Evolutionary conservation across 2,888 invertebrate genomes (phyloP).

Genomic region (Ethmia dodecea): DNA sequence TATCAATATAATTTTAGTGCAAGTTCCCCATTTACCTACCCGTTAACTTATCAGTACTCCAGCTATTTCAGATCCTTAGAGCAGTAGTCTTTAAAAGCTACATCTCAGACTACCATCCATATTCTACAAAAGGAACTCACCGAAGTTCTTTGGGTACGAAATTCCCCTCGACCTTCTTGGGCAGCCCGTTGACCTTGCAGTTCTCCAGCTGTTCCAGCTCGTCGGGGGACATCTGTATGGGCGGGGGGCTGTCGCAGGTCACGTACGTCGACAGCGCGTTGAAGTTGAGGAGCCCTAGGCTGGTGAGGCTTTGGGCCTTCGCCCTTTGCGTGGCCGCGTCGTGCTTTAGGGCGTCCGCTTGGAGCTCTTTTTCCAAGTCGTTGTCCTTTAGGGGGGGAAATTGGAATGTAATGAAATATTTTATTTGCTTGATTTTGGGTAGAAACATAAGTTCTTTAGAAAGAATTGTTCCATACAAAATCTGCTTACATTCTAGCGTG

Average conservation of each 20-base stretch:
- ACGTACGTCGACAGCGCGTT: slow-evolving; percentile 80
- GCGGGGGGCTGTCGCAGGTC: slow-evolving; percentile 89
- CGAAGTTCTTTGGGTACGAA: slow-evolving; percentile 82
- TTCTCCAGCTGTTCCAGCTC: slow-evolving; percentile 85
- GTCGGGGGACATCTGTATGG: slow-evolving; percentile 87
- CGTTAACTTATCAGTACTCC: no score
- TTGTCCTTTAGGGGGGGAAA: slow-evolving; percentile 46
- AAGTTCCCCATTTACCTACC: no score
- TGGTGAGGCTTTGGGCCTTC: slow-evolving; percentile 51
- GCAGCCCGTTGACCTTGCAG: slow-evolving; percentile 84
- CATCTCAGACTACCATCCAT: no score
- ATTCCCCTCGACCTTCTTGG: slow-evolving; percentile 81
- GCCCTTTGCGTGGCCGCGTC: slow-evolving; percentile 47
- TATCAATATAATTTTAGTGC: no score
- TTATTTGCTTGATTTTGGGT: no score
- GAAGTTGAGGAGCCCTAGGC: slow-evolving; percentile 61
- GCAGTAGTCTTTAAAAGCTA: no score
- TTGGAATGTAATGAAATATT: no score
- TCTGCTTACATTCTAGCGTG: no score
- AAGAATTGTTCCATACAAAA: no score
- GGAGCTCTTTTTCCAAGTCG: slow-evolving; percentile 62
- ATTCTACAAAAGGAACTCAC: slow-evolving; percentile 36
- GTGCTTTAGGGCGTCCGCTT: slow-evolving; percentile 54
- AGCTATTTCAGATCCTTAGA: no score
- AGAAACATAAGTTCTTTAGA: no score